These are phyloP conservation scores for Pelmatolapia mariae DNA, from an alignment of 2,113 vertebrate species.

Conservation along the genomic window DNA sequence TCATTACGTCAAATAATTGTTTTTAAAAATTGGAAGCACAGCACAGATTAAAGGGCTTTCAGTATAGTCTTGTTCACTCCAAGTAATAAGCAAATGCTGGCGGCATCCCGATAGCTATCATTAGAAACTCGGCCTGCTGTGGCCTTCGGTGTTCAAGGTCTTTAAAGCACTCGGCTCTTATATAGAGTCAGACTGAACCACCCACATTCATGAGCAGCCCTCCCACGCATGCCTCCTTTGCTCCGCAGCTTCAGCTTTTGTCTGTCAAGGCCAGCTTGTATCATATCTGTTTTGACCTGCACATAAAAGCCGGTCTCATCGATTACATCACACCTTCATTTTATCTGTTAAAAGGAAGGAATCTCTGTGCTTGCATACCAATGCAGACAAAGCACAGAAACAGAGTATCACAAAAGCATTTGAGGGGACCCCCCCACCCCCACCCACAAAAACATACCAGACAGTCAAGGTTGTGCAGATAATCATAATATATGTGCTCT, in stretches of 20 bases:
- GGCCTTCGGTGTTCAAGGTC: slow-evolving; percentile 53
- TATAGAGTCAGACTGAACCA: slow-evolving; percentile 36
- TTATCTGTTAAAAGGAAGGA: not conserved
- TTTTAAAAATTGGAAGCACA: not conserved
- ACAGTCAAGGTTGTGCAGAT: not conserved
- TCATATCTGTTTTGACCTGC: not conserved
- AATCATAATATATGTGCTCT: not conserved
- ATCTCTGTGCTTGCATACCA: not conserved
- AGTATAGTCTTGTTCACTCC: not conserved
- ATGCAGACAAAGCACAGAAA: not conserved
- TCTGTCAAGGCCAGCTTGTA: slow-evolving; percentile 51
- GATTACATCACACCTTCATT: not conserved
- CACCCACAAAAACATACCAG: not conserved
- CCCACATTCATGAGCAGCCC: slow-evolving; percentile 29
- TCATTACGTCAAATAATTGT: not conserved
- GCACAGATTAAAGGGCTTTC: not conserved
- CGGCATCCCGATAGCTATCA: not conserved
- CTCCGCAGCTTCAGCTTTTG: slow-evolving; percentile 28
- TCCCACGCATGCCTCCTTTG: slow-evolving; percentile 11
- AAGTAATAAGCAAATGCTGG: not conserved
- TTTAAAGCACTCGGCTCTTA: slow-evolving; percentile 21
- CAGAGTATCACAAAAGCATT: not conserved
- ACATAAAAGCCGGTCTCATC: not conserved
- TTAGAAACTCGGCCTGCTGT: slow-evolving; percentile 37
- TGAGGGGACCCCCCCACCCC: not conserved